These are phyloP conservation scores for Sphenodon punctatus DNA, from an alignment of 2,797 vertebrate genomes.

Conservation along the genomic window DNA sequence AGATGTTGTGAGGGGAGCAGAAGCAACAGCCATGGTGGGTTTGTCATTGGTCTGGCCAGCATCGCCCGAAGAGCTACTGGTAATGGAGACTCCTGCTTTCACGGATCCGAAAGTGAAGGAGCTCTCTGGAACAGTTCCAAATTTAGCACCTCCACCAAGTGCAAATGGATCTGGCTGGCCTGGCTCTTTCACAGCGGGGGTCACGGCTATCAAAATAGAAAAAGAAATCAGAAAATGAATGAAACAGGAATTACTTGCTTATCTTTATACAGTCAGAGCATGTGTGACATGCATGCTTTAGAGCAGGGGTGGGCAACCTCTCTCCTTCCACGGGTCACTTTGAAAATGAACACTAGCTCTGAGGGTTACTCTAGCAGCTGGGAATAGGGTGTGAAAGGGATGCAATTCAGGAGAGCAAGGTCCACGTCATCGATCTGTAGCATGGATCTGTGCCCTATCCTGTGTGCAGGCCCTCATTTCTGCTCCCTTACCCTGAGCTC, in stretches of 20 bases:
- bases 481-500: too few relatives aligned
- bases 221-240: background rate
- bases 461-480: too few relatives aligned
- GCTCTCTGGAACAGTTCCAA: conserved; percentile 73
- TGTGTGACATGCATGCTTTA: background rate
- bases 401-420: too few relatives aligned
- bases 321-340: too few relatives aligned
- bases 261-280: background rate
- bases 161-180: conserved; percentile 69
- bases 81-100: conserved; percentile 21
- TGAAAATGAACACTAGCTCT: too few relatives aligned
- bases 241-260: background rate
- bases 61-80: conserved; percentile 56
- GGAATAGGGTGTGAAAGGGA: too few relatives aligned
- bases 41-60: conserved; percentile 52
- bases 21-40: conserved; percentile 44
- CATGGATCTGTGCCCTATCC: too few relatives aligned
- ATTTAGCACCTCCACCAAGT: conserved; percentile 75
- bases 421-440: too few relatives aligned
- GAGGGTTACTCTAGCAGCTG: too few relatives aligned
- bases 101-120: conserved; percentile 70
- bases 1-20: conserved; percentile 44
- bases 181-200: conserved; percentile 77
- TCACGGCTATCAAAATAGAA: conserved; percentile 43
- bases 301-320: too few relatives aligned